phyloP scores from a whole-genome alignment of 2,888 invertebrate genomes.

The Andrena camellia region DNA sequence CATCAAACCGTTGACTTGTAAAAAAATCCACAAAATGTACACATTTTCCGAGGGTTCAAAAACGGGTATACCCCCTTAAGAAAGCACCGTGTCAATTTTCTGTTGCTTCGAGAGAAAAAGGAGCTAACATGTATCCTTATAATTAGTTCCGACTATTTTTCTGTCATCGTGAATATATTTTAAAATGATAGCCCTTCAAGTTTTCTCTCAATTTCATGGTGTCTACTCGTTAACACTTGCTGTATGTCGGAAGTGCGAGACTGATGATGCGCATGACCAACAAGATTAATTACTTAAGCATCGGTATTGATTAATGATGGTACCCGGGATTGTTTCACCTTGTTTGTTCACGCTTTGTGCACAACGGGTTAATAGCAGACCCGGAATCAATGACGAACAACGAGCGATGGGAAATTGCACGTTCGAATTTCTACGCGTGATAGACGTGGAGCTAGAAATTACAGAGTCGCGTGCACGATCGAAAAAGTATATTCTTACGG shows the following conservation, averaged over 20 bases:
- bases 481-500: slow-evolving; percentile 45
- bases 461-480: slow-evolving; percentile 23
- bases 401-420: slow-evolving; percentile 31
- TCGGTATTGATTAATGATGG: slow-evolving; percentile 8
- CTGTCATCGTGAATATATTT: neutral
- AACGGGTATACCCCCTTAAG: no score
- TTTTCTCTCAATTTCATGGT: neutral
- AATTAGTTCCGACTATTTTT: no score
- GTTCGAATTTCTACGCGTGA: slow-evolving; percentile 46
- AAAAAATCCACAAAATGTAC: no score
- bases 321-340: slow-evolving; percentile 14
- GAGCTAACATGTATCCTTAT: no score
- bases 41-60: no score
- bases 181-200: neutral
- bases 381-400: slow-evolving; percentile 20
- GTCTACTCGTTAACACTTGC: neutral
- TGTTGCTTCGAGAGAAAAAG: no score
- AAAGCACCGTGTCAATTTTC: no score
- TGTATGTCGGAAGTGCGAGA: slow-evolving; percentile 4
- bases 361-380: slow-evolving; percentile 12
- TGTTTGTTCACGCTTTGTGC: slow-evolving; percentile 11
- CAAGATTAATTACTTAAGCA: slow-evolving; percentile 13
- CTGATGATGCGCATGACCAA: neutral
- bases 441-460: slow-evolving; percentile 52
- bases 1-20: no score